Conservation (phyloP, 2,888 invertebrate species). For the Oscheius sp. region DNA sequence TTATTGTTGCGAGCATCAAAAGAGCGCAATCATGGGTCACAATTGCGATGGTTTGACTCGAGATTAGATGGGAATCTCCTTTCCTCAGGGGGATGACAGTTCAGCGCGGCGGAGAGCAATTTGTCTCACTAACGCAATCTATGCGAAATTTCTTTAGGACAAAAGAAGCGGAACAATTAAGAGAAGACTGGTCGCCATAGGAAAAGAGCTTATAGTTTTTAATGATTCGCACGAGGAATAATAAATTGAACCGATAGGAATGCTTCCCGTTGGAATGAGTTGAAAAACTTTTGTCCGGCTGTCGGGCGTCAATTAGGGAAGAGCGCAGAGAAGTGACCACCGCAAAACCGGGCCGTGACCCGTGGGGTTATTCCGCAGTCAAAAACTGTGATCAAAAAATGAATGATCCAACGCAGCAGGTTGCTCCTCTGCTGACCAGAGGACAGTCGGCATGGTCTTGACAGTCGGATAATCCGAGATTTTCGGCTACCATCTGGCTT, state of each 20-base stretch:
- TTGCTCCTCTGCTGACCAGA: background rate
- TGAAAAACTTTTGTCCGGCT: constrained; percentile 21
- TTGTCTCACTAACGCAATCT: background rate
- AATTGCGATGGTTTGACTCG: too few relatives aligned
- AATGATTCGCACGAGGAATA: background rate
- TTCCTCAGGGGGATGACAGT: constrained; percentile 8
- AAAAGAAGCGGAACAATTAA: constrained; percentile 17
- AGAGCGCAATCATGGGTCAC: too few relatives aligned
- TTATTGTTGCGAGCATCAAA: background rate
- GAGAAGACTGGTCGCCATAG: background rate
- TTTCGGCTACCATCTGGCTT: constrained; percentile 20
- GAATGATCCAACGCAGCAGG: background rate
- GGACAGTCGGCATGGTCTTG: constrained; percentile 25
- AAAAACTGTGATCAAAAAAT: background rate
- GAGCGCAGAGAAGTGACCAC: constrained; percentile 22
- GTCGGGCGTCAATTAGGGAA: constrained; percentile 26
- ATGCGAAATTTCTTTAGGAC: constrained; percentile 5
- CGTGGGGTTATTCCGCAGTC: constrained; percentile 6
- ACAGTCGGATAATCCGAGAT: constrained; percentile 25
- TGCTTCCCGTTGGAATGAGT: background rate
- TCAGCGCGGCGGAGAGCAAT: background rate
- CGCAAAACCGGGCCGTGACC: constrained; percentile 18
- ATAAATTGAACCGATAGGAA: constrained; percentile 1
- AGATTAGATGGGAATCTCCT: constrained; percentile 17
- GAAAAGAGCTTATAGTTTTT: background rate